These are phyloP conservation scores for Parazoanthus darwini DNA, from an alignment of 92 coral and sea anemone species.

Conservation along the genomic window DNA sequence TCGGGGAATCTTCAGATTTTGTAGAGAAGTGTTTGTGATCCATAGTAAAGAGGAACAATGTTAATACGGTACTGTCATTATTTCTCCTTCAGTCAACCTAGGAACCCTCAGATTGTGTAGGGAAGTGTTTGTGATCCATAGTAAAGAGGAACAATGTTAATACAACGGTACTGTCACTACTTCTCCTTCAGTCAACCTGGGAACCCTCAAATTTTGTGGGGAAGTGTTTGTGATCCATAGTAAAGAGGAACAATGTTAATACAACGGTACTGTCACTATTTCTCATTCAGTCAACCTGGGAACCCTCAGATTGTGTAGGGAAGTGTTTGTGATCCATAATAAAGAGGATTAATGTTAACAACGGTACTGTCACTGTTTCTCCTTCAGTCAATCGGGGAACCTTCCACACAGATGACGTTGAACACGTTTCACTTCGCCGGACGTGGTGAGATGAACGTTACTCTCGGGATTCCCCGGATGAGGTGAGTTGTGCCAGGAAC, in stretches of 20 bases:
- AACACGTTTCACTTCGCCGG: slow-evolving; percentile 99
- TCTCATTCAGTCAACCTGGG: slow-evolving; percentile 83
- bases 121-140: no score
- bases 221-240: no score
- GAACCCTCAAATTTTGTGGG: no score
- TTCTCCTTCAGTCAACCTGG: neutral
- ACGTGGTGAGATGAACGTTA: slow-evolving; percentile 98
- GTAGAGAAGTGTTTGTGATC: no score
- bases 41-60: no score
- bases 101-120: no score
- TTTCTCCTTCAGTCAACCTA: no score
- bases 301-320: slow-evolving; percentile 60
- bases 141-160: no score
- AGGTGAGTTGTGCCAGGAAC: slow-evolving; percentile 57
- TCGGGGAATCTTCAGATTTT: slow-evolving; percentile 80
- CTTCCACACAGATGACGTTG: slow-evolving; percentile 98
- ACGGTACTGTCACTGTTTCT: neutral
- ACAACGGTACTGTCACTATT: neutral
- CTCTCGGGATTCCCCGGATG: slow-evolving; percentile 94
- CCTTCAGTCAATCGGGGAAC: slow-evolving; percentile 93
- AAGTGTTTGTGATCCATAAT: no score
- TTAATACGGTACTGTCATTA: neutral
- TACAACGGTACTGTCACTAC: neutral
- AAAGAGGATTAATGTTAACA: no score
- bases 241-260: no score